phyloP scores from a whole-genome alignment of 1,140 invertebrate genomes.

The Neomicropteryx cornuta region DNA sequence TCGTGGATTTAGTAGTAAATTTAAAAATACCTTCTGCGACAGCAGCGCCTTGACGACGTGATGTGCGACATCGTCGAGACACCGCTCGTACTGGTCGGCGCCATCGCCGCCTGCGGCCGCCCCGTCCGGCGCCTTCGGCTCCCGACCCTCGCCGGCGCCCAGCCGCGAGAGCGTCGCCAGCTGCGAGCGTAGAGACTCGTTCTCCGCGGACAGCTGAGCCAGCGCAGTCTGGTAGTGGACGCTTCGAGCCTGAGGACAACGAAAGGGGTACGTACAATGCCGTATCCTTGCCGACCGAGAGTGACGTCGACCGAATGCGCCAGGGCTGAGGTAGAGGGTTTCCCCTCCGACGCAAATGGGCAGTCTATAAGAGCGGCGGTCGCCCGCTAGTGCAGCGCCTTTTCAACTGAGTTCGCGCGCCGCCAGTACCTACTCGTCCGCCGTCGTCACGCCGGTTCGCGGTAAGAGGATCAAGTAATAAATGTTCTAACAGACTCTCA shows the following conservation, averaged over 20 bases:
- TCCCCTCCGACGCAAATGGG: no score
- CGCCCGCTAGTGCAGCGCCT: no score
- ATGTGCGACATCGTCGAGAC: conserved; percentile 67
- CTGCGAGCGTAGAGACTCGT: conserved; percentile 54
- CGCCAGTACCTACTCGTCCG: no score
- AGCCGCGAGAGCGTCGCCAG: conserved; percentile 32
- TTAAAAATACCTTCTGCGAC: conserved; percentile 74
- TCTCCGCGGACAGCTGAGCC: conserved; percentile 59
- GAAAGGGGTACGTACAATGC: conserved; percentile 13
- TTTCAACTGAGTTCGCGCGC: no score
- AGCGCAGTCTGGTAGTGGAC: conserved; percentile 63
- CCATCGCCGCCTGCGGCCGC: conserved; percentile 50
- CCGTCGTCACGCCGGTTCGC: no score
- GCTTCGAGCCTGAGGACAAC: conserved; percentile 55
- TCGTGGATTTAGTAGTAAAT: no score
- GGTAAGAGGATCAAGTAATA: conserved; percentile 6
- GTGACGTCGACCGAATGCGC: no score
- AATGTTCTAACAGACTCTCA: no score
- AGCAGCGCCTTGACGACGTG: conserved; percentile 71
- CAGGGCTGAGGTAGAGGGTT: no score
- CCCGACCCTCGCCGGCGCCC: conserved; percentile 48
- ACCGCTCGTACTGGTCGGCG: conserved; percentile 61
- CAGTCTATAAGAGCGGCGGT: no score
- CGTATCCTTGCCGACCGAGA: not conserved
- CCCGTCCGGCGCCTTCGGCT: conserved; percentile 46